Conservation (phyloP, 2,113 vertebrate species). For the Melanotaenia duboulayi region DNA sequence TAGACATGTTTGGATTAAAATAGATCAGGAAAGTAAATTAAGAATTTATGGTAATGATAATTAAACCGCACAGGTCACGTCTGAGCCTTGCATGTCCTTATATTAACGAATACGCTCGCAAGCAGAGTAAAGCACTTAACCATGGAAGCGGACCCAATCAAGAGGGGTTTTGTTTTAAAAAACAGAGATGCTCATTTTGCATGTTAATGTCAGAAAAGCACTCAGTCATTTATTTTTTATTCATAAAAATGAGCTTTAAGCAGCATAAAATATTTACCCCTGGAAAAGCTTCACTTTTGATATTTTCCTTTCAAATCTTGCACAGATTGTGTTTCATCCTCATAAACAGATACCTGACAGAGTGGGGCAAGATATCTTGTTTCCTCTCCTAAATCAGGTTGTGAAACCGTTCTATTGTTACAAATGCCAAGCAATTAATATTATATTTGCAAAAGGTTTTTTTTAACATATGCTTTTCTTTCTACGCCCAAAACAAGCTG, state of each 20-base stretch:
- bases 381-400: not conserved
- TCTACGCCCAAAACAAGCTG: not conserved
- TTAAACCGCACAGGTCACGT: not conserved
- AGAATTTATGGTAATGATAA: constrained; percentile 21
- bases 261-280: not conserved
- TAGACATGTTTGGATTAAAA: constrained; percentile 8
- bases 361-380: not conserved
- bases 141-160: constrained; percentile 5
- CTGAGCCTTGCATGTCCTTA: constrained; percentile 1
- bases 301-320: not conserved
- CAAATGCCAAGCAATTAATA: not conserved
- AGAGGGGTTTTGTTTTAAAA: constrained; percentile 5
- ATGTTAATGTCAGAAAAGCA: constrained; percentile 42
- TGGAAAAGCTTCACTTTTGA: not conserved
- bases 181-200: constrained; percentile 35
- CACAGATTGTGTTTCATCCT: not conserved
- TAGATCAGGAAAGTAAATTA: constrained; percentile 21
- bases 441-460: not conserved
- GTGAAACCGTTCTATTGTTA: not conserved
- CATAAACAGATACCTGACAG: too few species aligned
- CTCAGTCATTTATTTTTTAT: constrained; percentile 21
- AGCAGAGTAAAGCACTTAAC: constrained; percentile 39
- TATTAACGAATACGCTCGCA: constrained; percentile 17
- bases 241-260: constrained; percentile 47
- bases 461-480: not conserved